phyloP scores from a whole-genome alignment of 2,797 vertebrate genomes.

The Microctenopoma lineatum region DNA sequence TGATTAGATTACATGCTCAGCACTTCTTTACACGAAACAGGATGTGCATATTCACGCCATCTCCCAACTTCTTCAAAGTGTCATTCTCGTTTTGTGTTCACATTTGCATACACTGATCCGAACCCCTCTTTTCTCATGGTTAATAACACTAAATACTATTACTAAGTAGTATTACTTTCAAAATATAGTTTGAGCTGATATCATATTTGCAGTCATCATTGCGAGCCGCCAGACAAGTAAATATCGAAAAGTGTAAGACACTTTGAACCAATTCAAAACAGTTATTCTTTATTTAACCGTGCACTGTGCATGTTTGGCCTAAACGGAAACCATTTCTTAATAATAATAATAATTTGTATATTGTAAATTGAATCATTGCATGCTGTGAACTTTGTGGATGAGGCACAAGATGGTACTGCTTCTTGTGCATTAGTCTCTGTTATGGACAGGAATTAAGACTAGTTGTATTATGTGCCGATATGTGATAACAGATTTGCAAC shows the following conservation, averaged over 20 bases:
- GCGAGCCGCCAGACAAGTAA: neutral
- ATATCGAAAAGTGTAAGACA: neutral
- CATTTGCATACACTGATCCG: neutral
- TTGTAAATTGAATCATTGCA: conserved; percentile 8
- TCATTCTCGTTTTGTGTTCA: neutral
- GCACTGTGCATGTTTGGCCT: neutral
- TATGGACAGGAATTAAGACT: no score
- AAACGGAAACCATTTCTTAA: neutral
- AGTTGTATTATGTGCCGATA: no score
- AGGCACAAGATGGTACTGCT: neutral
- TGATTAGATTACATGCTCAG: neutral
- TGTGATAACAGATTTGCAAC: no score
- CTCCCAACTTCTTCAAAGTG: conserved; percentile 13
- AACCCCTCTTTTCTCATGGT: no score
- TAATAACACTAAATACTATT: no score
- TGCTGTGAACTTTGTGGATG: conserved; percentile 12
- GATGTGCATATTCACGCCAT: conserved; percentile 20
- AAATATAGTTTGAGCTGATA: neutral
- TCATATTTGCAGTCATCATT: neutral
- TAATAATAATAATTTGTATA: neutral
- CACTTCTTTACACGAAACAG: conserved; percentile 18
- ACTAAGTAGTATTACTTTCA: neutral
- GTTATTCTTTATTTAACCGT: neutral
- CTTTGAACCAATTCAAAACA: neutral
- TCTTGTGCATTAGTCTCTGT: no score